Evolutionary conservation across 1,140 invertebrate species (phyloP), one percentile per base, ranked within the genome.

Genomic region (Leptinotarsa defecta): DNA sequence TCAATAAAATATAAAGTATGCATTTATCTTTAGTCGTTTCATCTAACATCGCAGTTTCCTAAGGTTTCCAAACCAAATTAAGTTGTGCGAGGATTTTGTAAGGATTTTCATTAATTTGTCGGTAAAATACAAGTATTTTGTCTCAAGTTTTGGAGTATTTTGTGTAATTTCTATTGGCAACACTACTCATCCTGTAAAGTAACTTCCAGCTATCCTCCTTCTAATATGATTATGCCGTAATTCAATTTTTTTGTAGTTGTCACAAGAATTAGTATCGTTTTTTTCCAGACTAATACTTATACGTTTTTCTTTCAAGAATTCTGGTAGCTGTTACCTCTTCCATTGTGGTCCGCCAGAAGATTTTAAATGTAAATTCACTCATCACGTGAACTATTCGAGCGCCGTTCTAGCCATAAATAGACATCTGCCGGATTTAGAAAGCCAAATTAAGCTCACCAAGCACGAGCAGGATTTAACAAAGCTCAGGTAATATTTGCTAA

Each of bases 281-380:
- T 62, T 68, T 13, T 43, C 3, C 34, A 43, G 34, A 43, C 5
- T 43, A 43, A 43, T 43, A 11, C 34, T 43, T 43, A 43, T 11
- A 11, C 8, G 22, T 67, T 22, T 27, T 68, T 68, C 5, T 78
- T 88, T 87, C 20, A 81, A 96, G 94, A 93, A 90, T 79, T 91
- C 92, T 4, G 94, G 94, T 73, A 95, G 94, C 81, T 98, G 96
- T 85, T 98, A 97, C 83, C 87, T 97, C 34, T 98, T 98, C 85
- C 92, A 96, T 85, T 98, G 96, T 86, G 95, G 95, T 1, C 90
- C 93, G 22, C 91, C 93, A 0, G 92, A 94, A 82, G 93, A 96
- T 84, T 96, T 96, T 85, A 94, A 94, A 81, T 98, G 96, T 87
- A 95, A 96, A 88, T 98, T 98, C 82, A 96, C 95, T 2, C 89